Percentiles rank a stretch among this genome's conserved stretches.
Conservation (phyloP, 30 jellyfish, hydroid and myxozoan genomes). For the Cassiopea xamachana region DNA sequence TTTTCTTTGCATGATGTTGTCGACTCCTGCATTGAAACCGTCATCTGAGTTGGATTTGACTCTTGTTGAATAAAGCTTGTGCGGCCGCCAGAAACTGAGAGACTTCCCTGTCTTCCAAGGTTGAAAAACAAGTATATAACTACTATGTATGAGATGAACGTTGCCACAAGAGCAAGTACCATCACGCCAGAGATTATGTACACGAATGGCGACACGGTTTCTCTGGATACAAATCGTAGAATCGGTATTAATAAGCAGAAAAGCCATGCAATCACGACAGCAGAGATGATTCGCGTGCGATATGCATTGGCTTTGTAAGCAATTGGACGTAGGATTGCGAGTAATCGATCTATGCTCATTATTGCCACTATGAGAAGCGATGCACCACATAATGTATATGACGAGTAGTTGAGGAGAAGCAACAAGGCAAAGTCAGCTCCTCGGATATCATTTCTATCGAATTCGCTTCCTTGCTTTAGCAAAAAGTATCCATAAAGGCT, state of each 20-base stretch:
- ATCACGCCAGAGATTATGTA: slow-evolving; percentile 48
- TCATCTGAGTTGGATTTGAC: slow-evolving; percentile 5
- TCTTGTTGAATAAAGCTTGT: slow-evolving; percentile 24
- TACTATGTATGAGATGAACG: slow-evolving; percentile 49
- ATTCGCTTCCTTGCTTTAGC: slow-evolving; percentile 55
- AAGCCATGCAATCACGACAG: slow-evolving; percentile 25
- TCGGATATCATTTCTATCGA: slow-evolving; percentile 9
- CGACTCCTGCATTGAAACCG: slow-evolving; percentile 27
- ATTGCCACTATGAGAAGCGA: slow-evolving; percentile 65
- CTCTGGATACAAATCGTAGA: slow-evolving; percentile 42
- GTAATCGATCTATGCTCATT: slow-evolving; percentile 72
- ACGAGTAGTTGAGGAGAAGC: slow-evolving; percentile 60
- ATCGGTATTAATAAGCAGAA: slow-evolving; percentile 65
- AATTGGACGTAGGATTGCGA: slow-evolving; percentile 66
- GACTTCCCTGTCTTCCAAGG: slow-evolving; percentile 16
- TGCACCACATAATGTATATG: slow-evolving; percentile 75
- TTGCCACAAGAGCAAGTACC: slow-evolving; percentile 50
- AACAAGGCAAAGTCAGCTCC: slow-evolving; percentile 60
- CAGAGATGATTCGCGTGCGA: slow-evolving; percentile 34
- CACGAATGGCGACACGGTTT: slow-evolving; percentile 55
- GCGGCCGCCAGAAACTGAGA: slow-evolving; percentile 6
- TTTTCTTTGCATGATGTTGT: slow-evolving; percentile 41
- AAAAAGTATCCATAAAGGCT: slow-evolving; percentile 69
- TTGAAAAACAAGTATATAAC: slow-evolving; percentile 57
- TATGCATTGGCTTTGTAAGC: slow-evolving; percentile 64